Evolutionary conservation across 2,797 vertebrate species (phyloP), one percentile per base, ranked within the genome.

Genomic region (Falco rusticolus): DNA sequence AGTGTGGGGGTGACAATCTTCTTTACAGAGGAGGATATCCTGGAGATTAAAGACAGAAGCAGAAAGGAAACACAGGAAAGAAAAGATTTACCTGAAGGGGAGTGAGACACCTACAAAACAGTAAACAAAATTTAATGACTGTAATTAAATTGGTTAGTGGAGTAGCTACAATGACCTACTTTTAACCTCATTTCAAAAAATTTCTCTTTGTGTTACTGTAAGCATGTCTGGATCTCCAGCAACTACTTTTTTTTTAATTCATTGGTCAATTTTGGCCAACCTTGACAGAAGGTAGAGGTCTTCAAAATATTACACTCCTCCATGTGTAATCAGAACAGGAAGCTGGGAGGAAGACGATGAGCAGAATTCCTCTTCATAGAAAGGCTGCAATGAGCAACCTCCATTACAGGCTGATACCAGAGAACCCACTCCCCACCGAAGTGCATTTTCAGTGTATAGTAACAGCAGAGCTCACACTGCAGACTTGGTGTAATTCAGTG

Each of bases 31-130:
- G 26, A 94, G 80, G 74, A 91, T 81, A 84, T 93, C 81, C 56
- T 68, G 68, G 57, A 94, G 91, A 93, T 95, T 93, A 94, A 82
- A 85, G 43, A 89, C 79, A 84, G 89, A 78, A 68, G 81, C 56
- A 79, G 64, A 82, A 89, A 89, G 51, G 76, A 91, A 93, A 86
- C 54, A 84, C 75, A 59, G 71, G 91, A 89, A 92, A 83, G 64
- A 80, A 59, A 91, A 88, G 51, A 94, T 80, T 88, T 84, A 93
- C 74, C 77, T 68, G 66, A 92, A 76, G 70, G 22, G 50, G 59
- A 90, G 31, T 11, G 37, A 81, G 66, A 59, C 12, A 43, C n/a
- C 59, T 26, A 77, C 28, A 78, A 90, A 95, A 51, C 39, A 84
- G 60, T 60, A 51, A 84, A 47, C 26, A 24, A 82, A 82, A 64